Evolutionary conservation across 2,113 vertebrate genomes (phyloP), one percentile per base, ranked within the genome.

Genomic region (Castor canadensis): DNA sequence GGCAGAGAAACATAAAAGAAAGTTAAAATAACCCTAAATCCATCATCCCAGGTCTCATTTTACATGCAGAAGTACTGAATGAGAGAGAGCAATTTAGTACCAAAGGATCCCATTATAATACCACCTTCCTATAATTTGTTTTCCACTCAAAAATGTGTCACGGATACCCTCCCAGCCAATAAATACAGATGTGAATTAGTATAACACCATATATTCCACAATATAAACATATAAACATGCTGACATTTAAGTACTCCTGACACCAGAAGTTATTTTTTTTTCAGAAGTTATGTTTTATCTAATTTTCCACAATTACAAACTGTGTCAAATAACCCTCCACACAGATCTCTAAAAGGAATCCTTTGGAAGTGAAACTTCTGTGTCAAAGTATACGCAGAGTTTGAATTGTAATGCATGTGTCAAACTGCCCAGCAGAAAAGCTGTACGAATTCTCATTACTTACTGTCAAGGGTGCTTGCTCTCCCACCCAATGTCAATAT

Each of bases 401-500:
- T 94, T 89, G 49, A 32, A 86, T 6, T 80, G 45, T 13, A 92
- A 75, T 30, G 9, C 43, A 73, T 30, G 62, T 32, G 67, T 80
- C 62, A 45, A 62, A 91, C 7, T 76, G 60, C 86, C 84, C 66
- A 32, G 54, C 12, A 84, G 80, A 73, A n/a, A 83, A 71, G 45
- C 12, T 83, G 6, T 35, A 83, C n/a, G 49, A 64, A 71, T 77
- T 58, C 56, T 81, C 28, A 89, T 12, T 9, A 76, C 24, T 19
- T 0, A 17, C 45, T 64, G 52, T 80, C 32, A 4, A 73, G 20
- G 71, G 85, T 54, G 9, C 30, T 17, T 94, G n/a, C 45, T 71
- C 35, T 71, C 85, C n/a, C 7, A 93, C 35, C 38, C 72, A 88
- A 15, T 73, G 62, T 94, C 77, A 96, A 93, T 87, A 96, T 6